phyloP scores from a whole-genome alignment of 2,888 invertebrate genomes.

The Masnerella sp. region DNA sequence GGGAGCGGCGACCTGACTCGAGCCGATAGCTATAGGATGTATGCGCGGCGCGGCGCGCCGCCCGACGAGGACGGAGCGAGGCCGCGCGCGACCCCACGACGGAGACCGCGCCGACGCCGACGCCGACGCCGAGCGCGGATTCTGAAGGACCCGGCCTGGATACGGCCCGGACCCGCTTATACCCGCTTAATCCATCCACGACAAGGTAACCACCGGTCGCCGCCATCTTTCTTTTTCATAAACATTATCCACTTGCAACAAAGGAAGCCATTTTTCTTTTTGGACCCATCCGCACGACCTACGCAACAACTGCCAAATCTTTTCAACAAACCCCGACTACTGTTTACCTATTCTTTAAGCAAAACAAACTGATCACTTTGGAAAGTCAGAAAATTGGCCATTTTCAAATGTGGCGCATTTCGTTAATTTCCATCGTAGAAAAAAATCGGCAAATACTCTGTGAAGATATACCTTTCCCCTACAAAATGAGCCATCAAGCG shows the following conservation, averaged over 20 bases:
- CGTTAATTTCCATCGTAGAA: too few species aligned
- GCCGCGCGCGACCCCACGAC: not conserved
- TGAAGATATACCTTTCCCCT: too few species aligned
- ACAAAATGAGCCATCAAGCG: too few species aligned
- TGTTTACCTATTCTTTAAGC: too few species aligned
- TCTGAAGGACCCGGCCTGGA: slow-evolving; percentile 28
- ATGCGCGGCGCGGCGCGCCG: slow-evolving; percentile 29
- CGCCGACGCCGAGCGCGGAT: not conserved
- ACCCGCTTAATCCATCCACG: slow-evolving; percentile 22
- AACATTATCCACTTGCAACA: not conserved
- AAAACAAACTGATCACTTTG: too few species aligned
- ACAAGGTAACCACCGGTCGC: slow-evolving; percentile 40
- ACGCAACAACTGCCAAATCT: too few species aligned
- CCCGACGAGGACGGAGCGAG: slow-evolving; percentile 12
- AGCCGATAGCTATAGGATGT: slow-evolving; percentile 68
- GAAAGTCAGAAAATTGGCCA: too few species aligned
- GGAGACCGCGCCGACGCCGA: not conserved
- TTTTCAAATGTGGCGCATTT: too few species aligned
- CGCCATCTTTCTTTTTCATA: slow-evolving; percentile 19
- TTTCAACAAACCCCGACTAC: too few species aligned
- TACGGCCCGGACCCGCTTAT: slow-evolving; percentile 11
- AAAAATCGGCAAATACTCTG: too few species aligned
- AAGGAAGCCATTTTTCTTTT: too few species aligned
- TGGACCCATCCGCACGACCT: too few species aligned
- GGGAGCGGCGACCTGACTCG: slow-evolving; percentile 77